Percentiles rank a stretch among this genome's conserved stretches.
These are phyloP conservation scores for Anodontia alba DNA, from an alignment of 2,888 invertebrate genomes.

Conservation along the genomic window DNA sequence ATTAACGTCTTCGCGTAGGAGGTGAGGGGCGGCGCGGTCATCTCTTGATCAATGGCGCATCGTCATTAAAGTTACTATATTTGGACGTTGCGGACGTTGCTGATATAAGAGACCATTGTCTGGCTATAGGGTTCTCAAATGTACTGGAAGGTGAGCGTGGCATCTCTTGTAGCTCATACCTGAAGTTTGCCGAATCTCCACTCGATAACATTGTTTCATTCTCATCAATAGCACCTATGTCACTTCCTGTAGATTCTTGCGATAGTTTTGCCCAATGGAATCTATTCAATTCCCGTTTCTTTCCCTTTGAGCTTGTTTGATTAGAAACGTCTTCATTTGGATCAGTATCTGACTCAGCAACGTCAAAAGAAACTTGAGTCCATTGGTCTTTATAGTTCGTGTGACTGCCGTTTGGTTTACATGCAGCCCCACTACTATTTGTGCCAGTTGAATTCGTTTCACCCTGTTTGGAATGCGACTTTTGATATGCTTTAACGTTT, in stretches of 20 bases:
- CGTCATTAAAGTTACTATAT: slow-evolving; percentile 43
- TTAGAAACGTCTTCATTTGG: background rate
- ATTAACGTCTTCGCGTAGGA: too few species aligned
- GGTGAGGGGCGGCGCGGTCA: too few species aligned
- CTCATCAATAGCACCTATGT: background rate
- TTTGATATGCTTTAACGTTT: background rate
- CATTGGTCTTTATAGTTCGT: background rate
- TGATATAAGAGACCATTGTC: slow-evolving; percentile 39
- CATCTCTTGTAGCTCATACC: background rate
- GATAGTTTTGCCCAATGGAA: slow-evolving; percentile 5
- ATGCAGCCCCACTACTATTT: background rate
- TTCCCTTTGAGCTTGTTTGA: background rate
- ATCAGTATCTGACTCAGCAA: background rate
- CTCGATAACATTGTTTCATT: background rate
- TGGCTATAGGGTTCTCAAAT: background rate
- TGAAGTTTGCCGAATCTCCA: background rate
- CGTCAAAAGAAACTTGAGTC: background rate
- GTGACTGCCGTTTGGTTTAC: background rate
- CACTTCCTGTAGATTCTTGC: background rate
- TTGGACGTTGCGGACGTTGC: slow-evolving; percentile 30
- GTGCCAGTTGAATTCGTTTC: background rate
- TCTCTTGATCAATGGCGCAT: slow-evolving; percentile 34
- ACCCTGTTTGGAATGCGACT: background rate
- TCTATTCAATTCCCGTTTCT: background rate
- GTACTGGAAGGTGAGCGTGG: background rate